Evolutionary conservation across 2,888 invertebrate species (phyloP), one percentile per base, ranked within the genome.

Genomic region (Himalopsyche anomala): DNA sequence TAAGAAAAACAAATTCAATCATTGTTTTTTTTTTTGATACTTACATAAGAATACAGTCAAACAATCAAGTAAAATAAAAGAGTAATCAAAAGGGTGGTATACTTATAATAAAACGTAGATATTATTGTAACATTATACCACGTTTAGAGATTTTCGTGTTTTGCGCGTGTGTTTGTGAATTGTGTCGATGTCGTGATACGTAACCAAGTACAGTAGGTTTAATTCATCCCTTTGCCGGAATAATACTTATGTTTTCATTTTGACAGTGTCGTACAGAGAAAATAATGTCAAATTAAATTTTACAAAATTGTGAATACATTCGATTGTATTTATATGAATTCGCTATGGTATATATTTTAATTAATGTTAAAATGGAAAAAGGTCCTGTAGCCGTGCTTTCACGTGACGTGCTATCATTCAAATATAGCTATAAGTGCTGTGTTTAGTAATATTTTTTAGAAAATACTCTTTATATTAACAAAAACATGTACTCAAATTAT

Each of bases 181-280:
- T 62, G 81, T 38, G 56, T 38, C 56, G 55, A 36, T 38, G 84
- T 38, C 51, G 55, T 55, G 15, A 51, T 45, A 55, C 55, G 28
- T 38, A 38, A 56, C 40, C 4, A 62, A n/a, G 6, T 45, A 42
- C 15, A 62, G 36, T 45, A 55, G 81, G 81, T 54, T 84, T 81
- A 86, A 83, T 80, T 86, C 84, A 86, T 85, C 83, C 74, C 42
- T 80, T 28, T 11, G 51, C 12, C n/a, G 81, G n/a, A 45, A 15
- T 62, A 62, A 62, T 62, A 3, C 62, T n/a, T 28, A 19, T 11
- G 62, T 62, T 62, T 19, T 62, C 19, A 62, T 62, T 19, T 19
- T 28, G 19, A 11, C 62, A 62, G 62, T 62, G 62, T 9, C 28
- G 19, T 62, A 28, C 62, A 1, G 15, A 28, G 6, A 11, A 28